phyloP scores from a whole-genome alignment of 2,113 vertebrate species.

The Protobothrops flavoviridis region DNA sequence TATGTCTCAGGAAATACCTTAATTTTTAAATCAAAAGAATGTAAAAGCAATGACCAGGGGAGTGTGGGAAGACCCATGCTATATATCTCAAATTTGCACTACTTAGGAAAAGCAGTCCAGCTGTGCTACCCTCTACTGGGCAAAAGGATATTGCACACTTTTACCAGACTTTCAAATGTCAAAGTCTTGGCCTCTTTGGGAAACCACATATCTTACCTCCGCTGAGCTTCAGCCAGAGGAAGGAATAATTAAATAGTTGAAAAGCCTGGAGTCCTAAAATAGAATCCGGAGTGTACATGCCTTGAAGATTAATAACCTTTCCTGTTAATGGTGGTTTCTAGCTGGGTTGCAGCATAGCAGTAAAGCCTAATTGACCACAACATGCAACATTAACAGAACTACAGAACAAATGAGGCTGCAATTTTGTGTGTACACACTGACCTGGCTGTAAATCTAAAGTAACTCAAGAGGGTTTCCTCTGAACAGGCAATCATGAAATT shows the following conservation, averaged over 20 bases:
- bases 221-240: neutral
- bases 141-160: neutral
- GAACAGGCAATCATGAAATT: neutral
- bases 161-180: neutral
- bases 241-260: neutral
- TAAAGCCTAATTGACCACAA: neutral
- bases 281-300: neutral
- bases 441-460: neutral
- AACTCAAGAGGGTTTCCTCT: neutral
- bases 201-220: neutral
- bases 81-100: neutral
- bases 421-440: neutral
- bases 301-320: neutral
- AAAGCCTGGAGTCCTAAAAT: neutral
- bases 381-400: neutral
- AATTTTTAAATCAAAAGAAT: neutral
- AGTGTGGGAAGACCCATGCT: neutral
- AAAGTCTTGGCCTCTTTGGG: neutral
- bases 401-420: neutral
- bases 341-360: neutral
- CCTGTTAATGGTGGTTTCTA: neutral
- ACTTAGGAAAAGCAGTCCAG: neutral
- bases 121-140: neutral
- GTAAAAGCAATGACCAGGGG: neutral
- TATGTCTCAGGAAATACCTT: neutral